These are phyloP conservation scores for Caretta caretta DNA, from an alignment of 2,113 vertebrate species.

Conservation along the genomic window DNA sequence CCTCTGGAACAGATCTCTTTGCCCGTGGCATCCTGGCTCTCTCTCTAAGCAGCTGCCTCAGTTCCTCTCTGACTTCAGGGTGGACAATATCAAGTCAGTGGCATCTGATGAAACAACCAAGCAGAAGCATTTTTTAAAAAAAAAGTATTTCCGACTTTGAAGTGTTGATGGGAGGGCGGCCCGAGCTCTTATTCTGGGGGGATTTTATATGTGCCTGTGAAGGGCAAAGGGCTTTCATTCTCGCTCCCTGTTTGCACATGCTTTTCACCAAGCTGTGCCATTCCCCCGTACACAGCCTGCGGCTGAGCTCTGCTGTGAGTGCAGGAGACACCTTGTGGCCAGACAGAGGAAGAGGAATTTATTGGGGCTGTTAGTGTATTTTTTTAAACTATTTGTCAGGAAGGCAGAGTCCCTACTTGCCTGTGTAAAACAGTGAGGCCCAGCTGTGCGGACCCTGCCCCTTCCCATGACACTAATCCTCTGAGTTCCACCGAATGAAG, in stretches of 20 bases:
- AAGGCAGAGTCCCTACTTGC: background rate
- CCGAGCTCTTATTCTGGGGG: background rate
- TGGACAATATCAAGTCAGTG: background rate
- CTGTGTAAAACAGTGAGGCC: background rate
- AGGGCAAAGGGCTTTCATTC: background rate
- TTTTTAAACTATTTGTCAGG: background rate
- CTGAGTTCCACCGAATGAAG: background rate
- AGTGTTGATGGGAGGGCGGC: background rate
- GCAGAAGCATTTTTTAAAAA: background rate
- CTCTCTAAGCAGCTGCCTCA: background rate
- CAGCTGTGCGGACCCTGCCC: too few species aligned
- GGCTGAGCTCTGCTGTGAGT: background rate
- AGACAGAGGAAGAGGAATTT: background rate
- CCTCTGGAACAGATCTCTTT: background rate
- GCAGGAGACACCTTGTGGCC: background rate
- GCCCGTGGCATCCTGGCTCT: background rate
- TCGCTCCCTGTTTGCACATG: background rate
- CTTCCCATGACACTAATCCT: background rate
- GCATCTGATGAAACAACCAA: background rate
- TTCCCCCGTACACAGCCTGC: background rate
- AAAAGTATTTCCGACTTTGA: background rate
- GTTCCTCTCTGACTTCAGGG: background rate
- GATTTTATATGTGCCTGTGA: background rate
- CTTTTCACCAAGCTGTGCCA: background rate
- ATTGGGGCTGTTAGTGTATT: background rate